A percentile compares a stretch with the other conserved stretches of the same genome.
Conservation (phyloP, 2,797 vertebrate species). For the Pempheris klunzingeri region DNA sequence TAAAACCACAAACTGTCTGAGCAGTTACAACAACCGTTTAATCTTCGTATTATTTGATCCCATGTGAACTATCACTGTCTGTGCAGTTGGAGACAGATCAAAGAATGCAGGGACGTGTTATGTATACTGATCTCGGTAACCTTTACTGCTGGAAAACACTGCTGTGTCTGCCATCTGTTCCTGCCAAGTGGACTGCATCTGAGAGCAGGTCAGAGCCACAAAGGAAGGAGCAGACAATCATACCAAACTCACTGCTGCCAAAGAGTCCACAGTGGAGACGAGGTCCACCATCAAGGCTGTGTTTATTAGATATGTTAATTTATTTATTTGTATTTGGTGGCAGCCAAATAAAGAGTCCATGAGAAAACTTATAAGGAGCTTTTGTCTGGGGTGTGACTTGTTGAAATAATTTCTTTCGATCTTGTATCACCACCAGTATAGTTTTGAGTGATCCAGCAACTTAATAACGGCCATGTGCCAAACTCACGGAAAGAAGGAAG, state of each 20-base stretch:
- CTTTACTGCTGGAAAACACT: constrained; percentile 63
- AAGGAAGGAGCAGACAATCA: constrained; percentile 35
- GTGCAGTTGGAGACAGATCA: constrained; percentile 56
- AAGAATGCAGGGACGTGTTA: constrained; percentile 25
- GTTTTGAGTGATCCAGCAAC: too few relatives aligned
- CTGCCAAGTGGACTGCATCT: constrained; percentile 51
- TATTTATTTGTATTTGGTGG: constrained; percentile 56
- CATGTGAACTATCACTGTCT: constrained; percentile 35
- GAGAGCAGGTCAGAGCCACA: constrained; percentile 15
- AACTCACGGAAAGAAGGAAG: too few relatives aligned
- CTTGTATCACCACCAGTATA: too few relatives aligned
- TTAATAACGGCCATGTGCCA: too few relatives aligned
- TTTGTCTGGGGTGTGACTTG: not conserved
- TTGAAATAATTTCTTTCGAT: too few relatives aligned
- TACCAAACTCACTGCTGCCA: not conserved
- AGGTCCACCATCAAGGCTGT: constrained; percentile 4
- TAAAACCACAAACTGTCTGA: constrained; percentile 9
- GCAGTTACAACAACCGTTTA: not conserved
- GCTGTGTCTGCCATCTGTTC: constrained; percentile 17
- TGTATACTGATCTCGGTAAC: constrained; percentile 49
- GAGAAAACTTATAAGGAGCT: constrained; percentile 47
- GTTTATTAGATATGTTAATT: constrained; percentile 23
- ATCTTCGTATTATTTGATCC: constrained; percentile 55
- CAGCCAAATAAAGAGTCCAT: constrained; percentile 55
- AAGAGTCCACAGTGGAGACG: not conserved